Conservation (phyloP, 1,140 invertebrate genomes). For the Nasonia vitripennis region DNA sequence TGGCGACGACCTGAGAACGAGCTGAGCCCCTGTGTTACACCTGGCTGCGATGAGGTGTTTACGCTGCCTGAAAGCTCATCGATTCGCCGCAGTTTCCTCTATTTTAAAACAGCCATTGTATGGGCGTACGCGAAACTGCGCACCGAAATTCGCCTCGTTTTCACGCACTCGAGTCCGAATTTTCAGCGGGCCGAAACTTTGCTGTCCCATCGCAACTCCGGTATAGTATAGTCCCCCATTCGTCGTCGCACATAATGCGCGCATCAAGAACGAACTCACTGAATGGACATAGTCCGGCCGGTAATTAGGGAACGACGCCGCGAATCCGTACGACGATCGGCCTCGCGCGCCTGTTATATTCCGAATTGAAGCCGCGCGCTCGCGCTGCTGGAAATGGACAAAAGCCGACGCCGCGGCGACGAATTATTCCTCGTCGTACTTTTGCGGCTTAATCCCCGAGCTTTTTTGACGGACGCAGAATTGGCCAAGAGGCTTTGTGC, state of each 20-base stretch:
- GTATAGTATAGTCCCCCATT: neutral
- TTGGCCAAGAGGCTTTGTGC: too few relatives aligned
- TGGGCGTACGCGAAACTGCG: too few relatives aligned
- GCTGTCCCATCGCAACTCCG: neutral
- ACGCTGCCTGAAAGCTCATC: neutral
- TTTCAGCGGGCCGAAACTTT: neutral
- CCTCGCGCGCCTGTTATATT: neutral
- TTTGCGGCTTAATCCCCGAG: neutral
- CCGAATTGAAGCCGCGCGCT: neutral
- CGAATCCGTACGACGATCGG: neutral
- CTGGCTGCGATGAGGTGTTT: neutral
- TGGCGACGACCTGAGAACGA: neutral
- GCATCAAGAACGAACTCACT: neutral
- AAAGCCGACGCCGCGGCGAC: neutral
- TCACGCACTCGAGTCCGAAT: neutral
- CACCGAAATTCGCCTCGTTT: neutral
- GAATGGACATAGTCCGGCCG: neutral
- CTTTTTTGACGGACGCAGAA: neutral
- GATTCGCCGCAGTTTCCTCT: neutral
- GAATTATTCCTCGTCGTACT: neutral
- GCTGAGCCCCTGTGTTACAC: neutral
- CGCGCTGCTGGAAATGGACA: neutral
- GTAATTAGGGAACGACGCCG: conserved; percentile 20
- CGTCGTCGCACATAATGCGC: neutral
- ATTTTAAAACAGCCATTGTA: neutral